Conservation (phyloP, 2,888 invertebrate species). For the Augiades crinisus region DNA sequence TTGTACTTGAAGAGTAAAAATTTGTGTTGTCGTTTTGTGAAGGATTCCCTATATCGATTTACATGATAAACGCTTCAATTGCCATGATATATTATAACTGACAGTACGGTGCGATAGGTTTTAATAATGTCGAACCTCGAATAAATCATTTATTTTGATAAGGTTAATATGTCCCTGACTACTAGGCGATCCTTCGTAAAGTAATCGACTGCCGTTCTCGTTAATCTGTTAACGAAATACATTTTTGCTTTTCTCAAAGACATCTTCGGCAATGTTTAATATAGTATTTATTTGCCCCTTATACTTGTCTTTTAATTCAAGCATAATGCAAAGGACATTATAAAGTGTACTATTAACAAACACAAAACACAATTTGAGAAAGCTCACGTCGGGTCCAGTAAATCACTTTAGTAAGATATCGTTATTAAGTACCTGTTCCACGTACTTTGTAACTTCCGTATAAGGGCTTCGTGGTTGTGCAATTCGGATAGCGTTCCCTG, state of each 20-base stretch:
- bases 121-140: constrained; percentile 2
- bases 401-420: background rate
- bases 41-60: constrained; percentile 8
- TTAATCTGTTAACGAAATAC: background rate
- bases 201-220: background rate
- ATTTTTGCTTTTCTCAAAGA: too few relatives aligned
- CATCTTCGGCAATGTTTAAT: too few relatives aligned
- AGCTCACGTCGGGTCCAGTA: too few relatives aligned
- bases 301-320: too few relatives aligned
- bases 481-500: constrained; percentile 8
- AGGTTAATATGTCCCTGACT: background rate
- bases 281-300: too few relatives aligned
- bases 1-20: constrained; percentile 26
- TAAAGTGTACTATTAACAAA: too few relatives aligned
- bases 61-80: constrained; percentile 13
- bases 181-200: background rate
- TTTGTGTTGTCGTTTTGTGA: constrained; percentile 25
- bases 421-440: too few relatives aligned
- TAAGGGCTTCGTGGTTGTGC: constrained; percentile 1
- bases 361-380: too few relatives aligned
- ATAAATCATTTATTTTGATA: constrained; percentile 5
- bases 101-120: background rate
- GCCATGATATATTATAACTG: constrained; percentile 14
- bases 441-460: background rate
- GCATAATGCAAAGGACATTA: too few relatives aligned